Evolutionary conservation across 2,797 vertebrate species (phyloP).

Genomic region (Acipenser ruthenus): DNA sequence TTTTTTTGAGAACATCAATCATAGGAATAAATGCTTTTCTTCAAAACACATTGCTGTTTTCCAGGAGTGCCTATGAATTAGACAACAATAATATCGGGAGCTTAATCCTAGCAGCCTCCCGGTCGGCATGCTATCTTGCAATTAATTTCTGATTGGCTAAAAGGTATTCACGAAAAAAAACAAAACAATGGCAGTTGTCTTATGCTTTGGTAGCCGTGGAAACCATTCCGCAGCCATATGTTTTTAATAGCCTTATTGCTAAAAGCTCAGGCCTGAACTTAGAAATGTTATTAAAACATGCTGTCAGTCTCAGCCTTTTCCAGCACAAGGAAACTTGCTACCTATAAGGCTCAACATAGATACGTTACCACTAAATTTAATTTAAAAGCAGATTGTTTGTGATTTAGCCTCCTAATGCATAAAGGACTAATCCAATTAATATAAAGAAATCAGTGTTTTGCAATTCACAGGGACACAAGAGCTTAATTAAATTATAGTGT

Average conservation of each 20-base stretch:
- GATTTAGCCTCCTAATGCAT: no score
- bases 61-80: slow-evolving; percentile 36
- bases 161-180: slow-evolving; percentile 30
- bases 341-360: no score
- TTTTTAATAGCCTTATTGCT: no score
- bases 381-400: no score
- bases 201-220: no score
- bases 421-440: slow-evolving; percentile 20
- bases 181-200: background rate
- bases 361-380: no score
- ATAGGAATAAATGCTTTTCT: slow-evolving; percentile 46
- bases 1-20: slow-evolving; percentile 30
- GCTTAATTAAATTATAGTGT: slow-evolving; percentile 45
- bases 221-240: no score
- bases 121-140: slow-evolving; percentile 41
- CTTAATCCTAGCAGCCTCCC: slow-evolving; percentile 52
- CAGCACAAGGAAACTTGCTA: no score
- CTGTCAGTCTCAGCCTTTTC: no score
- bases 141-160: slow-evolving; percentile 26
- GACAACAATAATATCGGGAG: slow-evolving; percentile 44
- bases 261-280: no score
- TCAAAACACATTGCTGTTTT: slow-evolving; percentile 51
- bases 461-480: slow-evolving; percentile 14
- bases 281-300: no score
- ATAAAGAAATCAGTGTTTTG: no score